phyloP scores from a whole-genome alignment of 2,888 invertebrate genomes.

The Lepidochrysops patricia region DNA sequence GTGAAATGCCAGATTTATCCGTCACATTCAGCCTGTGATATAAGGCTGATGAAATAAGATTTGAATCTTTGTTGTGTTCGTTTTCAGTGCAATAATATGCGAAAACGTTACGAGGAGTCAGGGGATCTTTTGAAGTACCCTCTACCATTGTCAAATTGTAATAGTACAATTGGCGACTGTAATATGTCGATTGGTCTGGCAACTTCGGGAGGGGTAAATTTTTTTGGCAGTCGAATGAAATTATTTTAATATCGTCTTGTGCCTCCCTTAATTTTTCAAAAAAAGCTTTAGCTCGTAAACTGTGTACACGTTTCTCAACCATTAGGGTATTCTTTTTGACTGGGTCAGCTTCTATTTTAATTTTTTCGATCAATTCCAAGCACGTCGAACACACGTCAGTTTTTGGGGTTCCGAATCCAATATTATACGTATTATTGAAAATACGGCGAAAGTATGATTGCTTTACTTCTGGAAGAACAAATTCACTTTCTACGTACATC shows the following conservation, averaged over 20 bases:
- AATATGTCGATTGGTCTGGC: slow-evolving; percentile 28
- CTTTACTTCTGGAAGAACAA: slow-evolving; percentile 17
- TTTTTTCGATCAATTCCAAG: slow-evolving; percentile 23
- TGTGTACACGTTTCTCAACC: slow-evolving; percentile 21
- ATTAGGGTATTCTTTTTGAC: slow-evolving; percentile 20
- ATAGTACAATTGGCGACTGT: slow-evolving; percentile 28
- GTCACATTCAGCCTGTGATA: slow-evolving; percentile 20
- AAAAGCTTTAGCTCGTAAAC: slow-evolving; percentile 17
- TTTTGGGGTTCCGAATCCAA: slow-evolving; percentile 25
- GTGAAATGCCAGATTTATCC: slow-evolving; percentile 9
- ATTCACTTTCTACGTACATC: slow-evolving; percentile 21
- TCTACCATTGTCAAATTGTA: slow-evolving; percentile 29
- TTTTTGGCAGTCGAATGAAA: slow-evolving; percentile 27
- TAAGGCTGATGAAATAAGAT: slow-evolving; percentile 29
- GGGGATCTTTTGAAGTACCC: slow-evolving; percentile 19
- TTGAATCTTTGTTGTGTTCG: slow-evolving; percentile 27
- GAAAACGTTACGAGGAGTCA: slow-evolving; percentile 24
- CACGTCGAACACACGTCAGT: slow-evolving; percentile 27
- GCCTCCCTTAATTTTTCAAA: neutral
- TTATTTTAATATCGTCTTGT: slow-evolving; percentile 20
- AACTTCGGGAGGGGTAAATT: slow-evolving; percentile 27
- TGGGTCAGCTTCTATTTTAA: slow-evolving; percentile 21
- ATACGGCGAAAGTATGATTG: slow-evolving; percentile 25
- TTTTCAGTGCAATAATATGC: slow-evolving; percentile 29
- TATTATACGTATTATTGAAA: slow-evolving; percentile 25